phyloP scores from a whole-genome alignment of 2,113 vertebrate species.

The Anthoscopus minutus region DNA sequence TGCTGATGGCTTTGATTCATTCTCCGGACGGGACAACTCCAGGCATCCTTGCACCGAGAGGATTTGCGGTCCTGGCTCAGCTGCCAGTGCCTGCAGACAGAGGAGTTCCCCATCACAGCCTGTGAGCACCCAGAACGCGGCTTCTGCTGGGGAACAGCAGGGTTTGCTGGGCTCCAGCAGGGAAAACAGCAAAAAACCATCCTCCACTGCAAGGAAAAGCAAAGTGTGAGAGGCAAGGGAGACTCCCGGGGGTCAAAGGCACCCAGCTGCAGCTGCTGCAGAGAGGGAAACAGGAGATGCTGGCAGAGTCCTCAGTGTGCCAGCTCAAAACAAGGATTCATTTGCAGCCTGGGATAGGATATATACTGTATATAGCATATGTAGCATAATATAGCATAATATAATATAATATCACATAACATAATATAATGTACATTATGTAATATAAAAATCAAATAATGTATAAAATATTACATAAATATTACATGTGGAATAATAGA shows the following conservation, averaged over 20 bases:
- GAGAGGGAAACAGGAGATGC: not conserved
- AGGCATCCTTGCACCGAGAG: not conserved
- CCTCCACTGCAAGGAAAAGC: not conserved
- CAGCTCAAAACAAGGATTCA: not conserved
- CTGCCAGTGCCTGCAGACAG: not conserved
- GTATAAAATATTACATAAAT: too few relatives aligned
- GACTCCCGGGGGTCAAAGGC: not conserved
- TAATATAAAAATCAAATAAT: too few relatives aligned
- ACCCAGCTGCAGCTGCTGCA: not conserved
- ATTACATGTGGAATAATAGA: too few relatives aligned
- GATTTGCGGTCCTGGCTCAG: too few relatives aligned
- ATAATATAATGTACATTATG: too few relatives aligned
- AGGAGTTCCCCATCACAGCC: rapidly evolving
- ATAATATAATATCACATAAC: too few relatives aligned
- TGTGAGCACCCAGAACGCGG: rapidly evolving
- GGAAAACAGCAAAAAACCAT: too few relatives aligned
- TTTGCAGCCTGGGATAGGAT: not conserved
- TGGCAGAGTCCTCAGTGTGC: not conserved
- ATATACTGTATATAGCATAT: too few relatives aligned
- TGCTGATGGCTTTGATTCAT: not conserved
- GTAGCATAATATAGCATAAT: too few relatives aligned
- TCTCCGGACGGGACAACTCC: not conserved
- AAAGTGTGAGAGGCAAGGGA: not conserved
- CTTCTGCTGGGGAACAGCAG: rapidly evolving
- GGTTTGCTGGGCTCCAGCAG: not conserved